Conservation (phyloP, 2,113 vertebrate genomes). For the Nothobranchius kuhntae region DNA sequence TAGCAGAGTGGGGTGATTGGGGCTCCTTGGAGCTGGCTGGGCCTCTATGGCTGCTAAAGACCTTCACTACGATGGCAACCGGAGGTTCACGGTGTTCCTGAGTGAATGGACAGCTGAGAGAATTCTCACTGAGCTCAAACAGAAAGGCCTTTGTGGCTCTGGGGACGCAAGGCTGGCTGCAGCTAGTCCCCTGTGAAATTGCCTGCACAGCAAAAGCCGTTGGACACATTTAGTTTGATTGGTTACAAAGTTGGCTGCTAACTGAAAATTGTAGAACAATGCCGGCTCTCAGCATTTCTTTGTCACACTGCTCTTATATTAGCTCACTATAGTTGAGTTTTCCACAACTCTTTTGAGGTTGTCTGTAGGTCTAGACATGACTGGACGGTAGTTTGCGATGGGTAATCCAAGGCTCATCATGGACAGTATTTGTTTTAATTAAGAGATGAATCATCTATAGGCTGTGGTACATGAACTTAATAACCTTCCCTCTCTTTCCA, state of each 20-base stretch:
- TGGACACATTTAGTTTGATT: slow-evolving; percentile 70
- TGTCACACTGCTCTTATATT: slow-evolving; percentile 32
- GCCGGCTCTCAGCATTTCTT: slow-evolving; percentile 29
- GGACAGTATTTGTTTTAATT: slow-evolving; percentile 36
- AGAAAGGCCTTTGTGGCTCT: slow-evolving; percentile 82
- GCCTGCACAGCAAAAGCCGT: slow-evolving; percentile 75
- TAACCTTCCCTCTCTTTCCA: slow-evolving; percentile 56
- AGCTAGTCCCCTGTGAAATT: slow-evolving; percentile 75
- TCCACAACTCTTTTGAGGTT: not conserved
- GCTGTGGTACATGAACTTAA: slow-evolving; percentile 1
- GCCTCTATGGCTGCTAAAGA: slow-evolving; percentile 79
- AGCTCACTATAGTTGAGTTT: slow-evolving; percentile 20
- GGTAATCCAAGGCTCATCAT: slow-evolving; percentile 20
- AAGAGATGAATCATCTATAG: slow-evolving; percentile 14
- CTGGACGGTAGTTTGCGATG: slow-evolving; percentile 11
- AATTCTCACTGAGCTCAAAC: slow-evolving; percentile 83
- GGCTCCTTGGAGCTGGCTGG: slow-evolving; percentile 79
- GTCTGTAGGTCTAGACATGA: slow-evolving; percentile 25
- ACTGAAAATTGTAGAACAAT: slow-evolving; percentile 60
- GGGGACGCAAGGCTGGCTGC: slow-evolving; percentile 75
- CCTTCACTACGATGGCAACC: slow-evolving; percentile 83
- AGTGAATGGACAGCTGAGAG: slow-evolving; percentile 83
- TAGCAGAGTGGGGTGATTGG: slow-evolving; percentile 78
- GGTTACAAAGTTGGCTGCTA: slow-evolving; percentile 63
- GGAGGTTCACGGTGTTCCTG: slow-evolving; percentile 85